phyloP scores from a whole-genome alignment of 2,797 vertebrate genomes.

The Gymnopithys bicolor region DNA sequence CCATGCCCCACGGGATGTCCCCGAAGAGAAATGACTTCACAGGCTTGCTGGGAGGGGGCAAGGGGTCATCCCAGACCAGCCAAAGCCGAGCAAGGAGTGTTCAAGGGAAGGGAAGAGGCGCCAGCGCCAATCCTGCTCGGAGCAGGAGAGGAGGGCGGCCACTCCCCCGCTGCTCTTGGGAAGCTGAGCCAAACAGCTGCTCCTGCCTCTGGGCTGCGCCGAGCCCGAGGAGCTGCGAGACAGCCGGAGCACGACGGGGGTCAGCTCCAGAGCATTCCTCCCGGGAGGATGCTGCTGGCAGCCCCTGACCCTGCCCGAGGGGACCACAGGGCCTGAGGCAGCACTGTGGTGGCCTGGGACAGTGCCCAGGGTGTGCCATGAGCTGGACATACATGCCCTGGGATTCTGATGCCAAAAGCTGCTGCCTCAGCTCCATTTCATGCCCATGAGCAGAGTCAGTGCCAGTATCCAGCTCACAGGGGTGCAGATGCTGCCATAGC shows the following conservation, averaged over 20 bases:
- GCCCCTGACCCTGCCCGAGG: background rate
- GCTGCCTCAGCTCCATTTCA: background rate
- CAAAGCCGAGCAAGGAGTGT: background rate
- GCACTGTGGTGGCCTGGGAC: accelerated
- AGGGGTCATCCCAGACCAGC: background rate
- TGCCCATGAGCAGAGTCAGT: background rate
- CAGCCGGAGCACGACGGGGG: background rate
- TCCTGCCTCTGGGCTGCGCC: background rate
- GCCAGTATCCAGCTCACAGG: accelerated
- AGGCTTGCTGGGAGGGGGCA: background rate
- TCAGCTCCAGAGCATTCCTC: background rate
- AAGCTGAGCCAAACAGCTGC: conserved; percentile 65
- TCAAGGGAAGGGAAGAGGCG: background rate
- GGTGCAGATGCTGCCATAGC: background rate
- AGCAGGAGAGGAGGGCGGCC: background rate
- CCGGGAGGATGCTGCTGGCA: background rate
- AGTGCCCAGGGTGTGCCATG: accelerated
- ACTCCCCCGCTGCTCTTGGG: background rate
- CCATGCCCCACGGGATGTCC: background rate
- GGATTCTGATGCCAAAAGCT: accelerated
- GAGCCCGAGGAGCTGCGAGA: background rate
- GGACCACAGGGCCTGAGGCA: background rate
- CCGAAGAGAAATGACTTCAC: background rate
- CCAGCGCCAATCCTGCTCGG: background rate
- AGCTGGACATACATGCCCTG: accelerated